Evolutionary conservation across 2,888 invertebrate genomes (phyloP).

Genomic region (Maniola hyperantus): DNA sequence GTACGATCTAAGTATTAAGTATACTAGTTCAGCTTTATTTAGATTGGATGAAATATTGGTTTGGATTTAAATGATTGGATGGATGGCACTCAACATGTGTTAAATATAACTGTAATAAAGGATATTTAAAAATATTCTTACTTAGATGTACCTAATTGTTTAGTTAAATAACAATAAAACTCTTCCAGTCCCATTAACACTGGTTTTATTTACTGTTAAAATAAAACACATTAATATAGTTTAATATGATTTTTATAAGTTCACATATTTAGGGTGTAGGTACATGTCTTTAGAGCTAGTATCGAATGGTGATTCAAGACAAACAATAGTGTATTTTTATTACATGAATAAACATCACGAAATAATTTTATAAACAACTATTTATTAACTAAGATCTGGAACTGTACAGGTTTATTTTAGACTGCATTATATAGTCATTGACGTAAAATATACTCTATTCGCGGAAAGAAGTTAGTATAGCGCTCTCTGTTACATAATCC

Average conservation of each 20-base stretch:
- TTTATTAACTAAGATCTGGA: conserved; percentile 55
- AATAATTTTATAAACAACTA: conserved; percentile 56
- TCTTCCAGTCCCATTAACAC: neutral
- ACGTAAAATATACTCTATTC: too few species aligned
- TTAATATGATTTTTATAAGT: conserved; percentile 71
- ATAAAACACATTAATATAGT: conserved; percentile 49
- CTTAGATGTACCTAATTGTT: too few species aligned
- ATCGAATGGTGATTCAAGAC: conserved; percentile 69
- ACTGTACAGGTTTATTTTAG: conserved; percentile 37
- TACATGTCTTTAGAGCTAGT: conserved; percentile 64
- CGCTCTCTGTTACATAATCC: too few species aligned
- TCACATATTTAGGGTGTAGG: conserved; percentile 67
- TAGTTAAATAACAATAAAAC: neutral
- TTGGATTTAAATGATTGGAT: too few species aligned
- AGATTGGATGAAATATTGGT: too few species aligned
- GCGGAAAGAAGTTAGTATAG: too few species aligned
- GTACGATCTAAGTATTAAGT: too few species aligned
- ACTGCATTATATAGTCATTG: neutral
- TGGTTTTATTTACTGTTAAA: conserved; percentile 16
- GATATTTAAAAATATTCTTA: too few species aligned
- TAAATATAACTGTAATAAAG: too few species aligned
- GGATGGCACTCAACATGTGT: too few species aligned
- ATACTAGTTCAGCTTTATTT: too few species aligned
- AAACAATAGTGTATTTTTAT: conserved; percentile 64
- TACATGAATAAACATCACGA: conserved; percentile 65